Conservation (phyloP, 2,888 invertebrate species). For the Dorcus hopei region DNA sequence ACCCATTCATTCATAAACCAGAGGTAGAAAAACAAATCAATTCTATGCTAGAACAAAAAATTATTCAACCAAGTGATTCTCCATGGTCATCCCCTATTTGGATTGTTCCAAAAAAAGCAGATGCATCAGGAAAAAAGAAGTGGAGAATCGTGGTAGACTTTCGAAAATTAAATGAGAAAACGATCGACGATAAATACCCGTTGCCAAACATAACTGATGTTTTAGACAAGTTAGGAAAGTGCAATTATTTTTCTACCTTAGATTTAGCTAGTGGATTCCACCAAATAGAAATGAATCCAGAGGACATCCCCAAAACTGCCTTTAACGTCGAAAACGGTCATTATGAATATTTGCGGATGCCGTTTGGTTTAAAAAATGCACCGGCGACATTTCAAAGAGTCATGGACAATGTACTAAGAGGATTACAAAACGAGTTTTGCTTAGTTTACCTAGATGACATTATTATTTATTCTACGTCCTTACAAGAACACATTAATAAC, state of each 20-base stretch:
- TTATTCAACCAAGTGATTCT: not conserved
- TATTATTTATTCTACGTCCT: conserved; percentile 10
- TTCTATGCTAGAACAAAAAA: not conserved
- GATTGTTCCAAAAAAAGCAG: conserved; percentile 20
- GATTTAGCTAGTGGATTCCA: conserved; percentile 27
- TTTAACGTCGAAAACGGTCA: conserved; percentile 32
- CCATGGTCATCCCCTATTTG: not conserved
- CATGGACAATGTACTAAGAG: conserved; percentile 25
- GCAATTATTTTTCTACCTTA: conserved; percentile 24
- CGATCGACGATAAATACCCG: conserved; percentile 22
- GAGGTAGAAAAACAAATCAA: not conserved
- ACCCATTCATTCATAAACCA: not conserved
- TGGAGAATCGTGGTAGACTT: conserved; percentile 16
- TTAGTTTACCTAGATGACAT: conserved; percentile 30
- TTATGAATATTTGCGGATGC: conserved; percentile 31
- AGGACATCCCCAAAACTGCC: conserved; percentile 32
- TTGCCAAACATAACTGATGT: conserved; percentile 26
- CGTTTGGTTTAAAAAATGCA: conserved; percentile 33
- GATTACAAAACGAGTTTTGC: not conserved
- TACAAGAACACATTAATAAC: not conserved
- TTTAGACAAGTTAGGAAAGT: conserved; percentile 23
- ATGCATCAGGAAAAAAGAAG: conserved; percentile 9
- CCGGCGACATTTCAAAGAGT: conserved; percentile 30
- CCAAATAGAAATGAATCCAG: conserved; percentile 21
- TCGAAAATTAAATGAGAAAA: conserved; percentile 19